phyloP scores from a whole-genome alignment of 1,140 invertebrate species.

The Drosophila pseudoananassae region DNA sequence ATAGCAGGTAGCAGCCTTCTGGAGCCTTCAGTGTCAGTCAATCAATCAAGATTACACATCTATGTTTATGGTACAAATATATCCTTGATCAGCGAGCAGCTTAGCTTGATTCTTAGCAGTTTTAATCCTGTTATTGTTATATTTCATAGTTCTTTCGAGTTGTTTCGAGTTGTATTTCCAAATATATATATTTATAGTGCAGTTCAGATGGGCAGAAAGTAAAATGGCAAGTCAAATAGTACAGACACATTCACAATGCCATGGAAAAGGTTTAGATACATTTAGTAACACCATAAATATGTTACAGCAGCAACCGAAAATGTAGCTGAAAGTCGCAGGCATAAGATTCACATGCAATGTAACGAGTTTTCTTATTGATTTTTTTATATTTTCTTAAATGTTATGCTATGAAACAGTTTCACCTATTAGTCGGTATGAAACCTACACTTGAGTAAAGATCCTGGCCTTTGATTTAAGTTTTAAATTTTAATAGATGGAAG shows the following conservation, averaged over 20 bases:
- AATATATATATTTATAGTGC: conserved; percentile 55
- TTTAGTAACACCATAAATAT: conserved; percentile 36
- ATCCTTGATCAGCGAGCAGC: conserved; percentile 20
- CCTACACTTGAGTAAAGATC: neutral
- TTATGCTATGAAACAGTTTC: conserved; percentile 14
- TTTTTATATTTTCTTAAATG: neutral
- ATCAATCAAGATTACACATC: conserved; percentile 71
- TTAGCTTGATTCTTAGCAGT: conserved; percentile 31
- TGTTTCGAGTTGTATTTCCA: conserved; percentile 58
- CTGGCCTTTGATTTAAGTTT: neutral
- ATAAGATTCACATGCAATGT: conserved; percentile 26
- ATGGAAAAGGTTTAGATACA: conserved; percentile 42
- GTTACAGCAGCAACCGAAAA: conserved; percentile 11
- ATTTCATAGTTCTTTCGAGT: conserved; percentile 18
- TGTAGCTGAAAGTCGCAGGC: conserved; percentile 20
- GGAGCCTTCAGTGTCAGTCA: conserved; percentile 83
- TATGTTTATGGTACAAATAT: conserved; percentile 43
- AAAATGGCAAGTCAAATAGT: conserved; percentile 79
- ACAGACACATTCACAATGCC: conserved; percentile 54
- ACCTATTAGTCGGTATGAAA: conserved; percentile 25
- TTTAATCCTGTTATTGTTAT: conserved; percentile 4
- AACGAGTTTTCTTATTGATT: neutral
- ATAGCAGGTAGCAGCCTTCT: conserved; percentile 55
- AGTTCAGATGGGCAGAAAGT: conserved; percentile 84
- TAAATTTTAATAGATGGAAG: neutral